Conservation (phyloP, 2,113 vertebrate species). For the Larimichthys crocea region DNA sequence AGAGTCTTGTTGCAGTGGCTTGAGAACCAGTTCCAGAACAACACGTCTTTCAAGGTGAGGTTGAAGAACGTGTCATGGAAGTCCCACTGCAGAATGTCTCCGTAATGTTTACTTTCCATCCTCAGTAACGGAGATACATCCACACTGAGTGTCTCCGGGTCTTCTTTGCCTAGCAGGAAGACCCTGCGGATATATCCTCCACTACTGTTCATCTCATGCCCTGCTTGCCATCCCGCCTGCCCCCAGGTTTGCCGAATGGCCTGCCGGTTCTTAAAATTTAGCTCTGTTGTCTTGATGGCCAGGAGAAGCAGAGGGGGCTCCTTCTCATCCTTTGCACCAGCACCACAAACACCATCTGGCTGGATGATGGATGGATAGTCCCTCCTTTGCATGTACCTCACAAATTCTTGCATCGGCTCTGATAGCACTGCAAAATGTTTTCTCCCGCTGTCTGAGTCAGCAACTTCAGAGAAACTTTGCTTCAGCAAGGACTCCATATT, state of each 20-base stretch:
- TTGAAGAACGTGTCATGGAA: conserved; percentile 86
- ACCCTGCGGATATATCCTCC: conserved; percentile 72
- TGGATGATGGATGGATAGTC: conserved; percentile 72
- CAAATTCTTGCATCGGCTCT: conserved; percentile 65
- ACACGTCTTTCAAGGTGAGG: conserved; percentile 85
- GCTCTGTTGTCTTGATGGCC: conserved; percentile 79
- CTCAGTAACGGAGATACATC: conserved; percentile 37
- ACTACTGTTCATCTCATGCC: conserved; percentile 16
- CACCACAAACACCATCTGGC: conserved; percentile 66
- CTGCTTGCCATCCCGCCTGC: conserved; percentile 58
- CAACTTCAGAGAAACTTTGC: conserved; percentile 24
- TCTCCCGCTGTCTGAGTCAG: accelerated
- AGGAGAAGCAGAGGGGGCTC: conserved; percentile 74
- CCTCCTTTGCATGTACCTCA: conserved; percentile 74
- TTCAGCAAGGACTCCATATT: background rate
- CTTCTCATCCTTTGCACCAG: conserved; percentile 17
- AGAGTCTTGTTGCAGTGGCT: conserved; percentile 44
- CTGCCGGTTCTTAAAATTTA: conserved; percentile 76
- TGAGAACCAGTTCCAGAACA: conserved; percentile 84
- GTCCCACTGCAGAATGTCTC: conserved; percentile 85
- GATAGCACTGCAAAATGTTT: conserved; percentile 47
- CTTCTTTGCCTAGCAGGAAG: conserved; percentile 79
- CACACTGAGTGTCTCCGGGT: background rate
- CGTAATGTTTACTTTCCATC: conserved; percentile 63
- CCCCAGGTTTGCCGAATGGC: conserved; percentile 84